These are phyloP conservation scores for Coccyzus lansbergi DNA, from an alignment of 2,797 vertebrate species.

Conservation along the genomic window DNA sequence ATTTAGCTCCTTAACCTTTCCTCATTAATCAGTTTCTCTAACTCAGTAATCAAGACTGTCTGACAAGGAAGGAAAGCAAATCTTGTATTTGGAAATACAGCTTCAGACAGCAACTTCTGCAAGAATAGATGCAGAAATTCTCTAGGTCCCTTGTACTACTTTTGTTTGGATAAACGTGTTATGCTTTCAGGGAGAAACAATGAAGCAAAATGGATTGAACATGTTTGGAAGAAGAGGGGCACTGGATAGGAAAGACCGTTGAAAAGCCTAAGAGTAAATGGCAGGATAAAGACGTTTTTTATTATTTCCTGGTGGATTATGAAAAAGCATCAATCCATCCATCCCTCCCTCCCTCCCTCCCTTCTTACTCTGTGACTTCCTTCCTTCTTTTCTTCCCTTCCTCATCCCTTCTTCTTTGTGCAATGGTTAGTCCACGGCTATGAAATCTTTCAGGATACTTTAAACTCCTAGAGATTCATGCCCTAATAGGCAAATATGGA, in stretches of 20 bases:
- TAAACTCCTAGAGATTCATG: not conserved
- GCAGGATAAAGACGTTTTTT: not conserved
- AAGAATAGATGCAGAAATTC: not conserved
- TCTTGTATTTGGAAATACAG: not conserved
- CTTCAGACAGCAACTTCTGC: not conserved
- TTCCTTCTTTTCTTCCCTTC: not conserved
- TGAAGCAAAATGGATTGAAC: not conserved
- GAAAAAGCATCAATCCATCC: not conserved
- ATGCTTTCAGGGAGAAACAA: not conserved
- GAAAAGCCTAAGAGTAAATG: not conserved
- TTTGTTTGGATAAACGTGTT: not conserved
- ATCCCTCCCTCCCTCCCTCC: not conserved
- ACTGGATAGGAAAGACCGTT: not conserved
- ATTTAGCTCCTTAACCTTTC: conserved; percentile 60
- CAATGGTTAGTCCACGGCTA: not conserved
- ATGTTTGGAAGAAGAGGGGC: not conserved
- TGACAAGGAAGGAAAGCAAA: conserved; percentile 28
- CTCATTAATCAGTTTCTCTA: conserved; percentile 42
- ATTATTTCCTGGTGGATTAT: not conserved
- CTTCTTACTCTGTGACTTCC: not conserved
- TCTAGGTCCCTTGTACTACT: not conserved
- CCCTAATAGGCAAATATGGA: not conserved
- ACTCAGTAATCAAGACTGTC: conserved; percentile 4
- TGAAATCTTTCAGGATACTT: not conserved
- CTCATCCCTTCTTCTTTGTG: not conserved